These are phyloP conservation scores for Tachysurus vachellii DNA, from an alignment of 2,113 vertebrate genomes.

Conservation along the genomic window DNA sequence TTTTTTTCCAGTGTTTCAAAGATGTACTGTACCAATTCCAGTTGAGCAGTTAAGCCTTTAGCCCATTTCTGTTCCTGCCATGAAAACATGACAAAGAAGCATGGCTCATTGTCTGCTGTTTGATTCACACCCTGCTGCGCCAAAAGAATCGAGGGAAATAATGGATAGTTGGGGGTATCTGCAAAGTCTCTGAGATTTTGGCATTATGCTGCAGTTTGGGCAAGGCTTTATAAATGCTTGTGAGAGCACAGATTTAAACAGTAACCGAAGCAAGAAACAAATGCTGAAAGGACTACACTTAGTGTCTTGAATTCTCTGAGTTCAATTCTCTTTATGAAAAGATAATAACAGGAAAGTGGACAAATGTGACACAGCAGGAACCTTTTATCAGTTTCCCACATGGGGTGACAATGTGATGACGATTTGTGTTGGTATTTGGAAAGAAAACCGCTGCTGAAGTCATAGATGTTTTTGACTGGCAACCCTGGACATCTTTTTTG, in stretches of 20 bases:
- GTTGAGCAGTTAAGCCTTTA: neutral
- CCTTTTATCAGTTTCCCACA: neutral
- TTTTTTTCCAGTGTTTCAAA: neutral
- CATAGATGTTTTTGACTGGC: neutral
- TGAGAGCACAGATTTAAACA: neutral
- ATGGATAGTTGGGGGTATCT: neutral
- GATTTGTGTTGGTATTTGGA: neutral
- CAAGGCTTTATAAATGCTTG: neutral
- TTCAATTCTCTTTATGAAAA: neutral
- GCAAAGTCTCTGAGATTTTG: neutral
- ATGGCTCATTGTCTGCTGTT: neutral
- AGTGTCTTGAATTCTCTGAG: neutral
- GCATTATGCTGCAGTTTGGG: neutral
- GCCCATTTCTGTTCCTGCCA: neutral
- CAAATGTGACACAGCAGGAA: neutral
- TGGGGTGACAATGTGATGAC: neutral
- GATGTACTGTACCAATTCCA: neutral
- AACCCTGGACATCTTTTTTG: neutral
- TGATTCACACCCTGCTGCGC: neutral
- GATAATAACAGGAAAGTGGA: slow-evolving; percentile 4
- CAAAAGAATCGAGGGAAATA: neutral
- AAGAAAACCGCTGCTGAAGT: neutral
- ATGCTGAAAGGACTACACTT: neutral
- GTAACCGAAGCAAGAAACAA: slow-evolving; percentile 1
- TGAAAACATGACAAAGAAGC: neutral